These are phyloP conservation scores for Palloptera scutellata DNA, from an alignment of 2,888 invertebrate species.

Conservation along the genomic window DNA sequence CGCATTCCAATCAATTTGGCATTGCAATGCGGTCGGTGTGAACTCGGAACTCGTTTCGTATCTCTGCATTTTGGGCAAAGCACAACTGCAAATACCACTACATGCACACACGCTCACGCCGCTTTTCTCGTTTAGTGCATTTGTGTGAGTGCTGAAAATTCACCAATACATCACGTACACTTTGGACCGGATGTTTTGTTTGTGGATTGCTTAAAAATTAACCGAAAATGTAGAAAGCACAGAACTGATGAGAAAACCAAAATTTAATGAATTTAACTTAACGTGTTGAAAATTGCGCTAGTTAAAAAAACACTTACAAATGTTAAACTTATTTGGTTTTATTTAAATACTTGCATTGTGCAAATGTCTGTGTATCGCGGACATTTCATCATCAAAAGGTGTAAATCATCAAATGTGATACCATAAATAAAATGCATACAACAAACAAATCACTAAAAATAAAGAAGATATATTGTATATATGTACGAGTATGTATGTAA, in stretches of 20 bases:
- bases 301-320: too few relatives aligned
- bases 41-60: too few relatives aligned
- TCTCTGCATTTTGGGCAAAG: too few relatives aligned
- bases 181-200: background rate
- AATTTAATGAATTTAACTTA: too few relatives aligned
- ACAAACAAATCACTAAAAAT: constrained; percentile 40
- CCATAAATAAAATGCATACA: constrained; percentile 54
- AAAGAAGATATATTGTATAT: background rate
- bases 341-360: background rate
- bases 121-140: background rate
- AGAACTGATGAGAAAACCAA: too few relatives aligned
- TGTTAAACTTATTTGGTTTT: background rate
- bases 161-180: background rate
- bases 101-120: too few relatives aligned
- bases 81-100: too few relatives aligned
- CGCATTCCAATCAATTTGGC: too few relatives aligned
- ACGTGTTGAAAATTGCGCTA: too few relatives aligned
- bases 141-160: background rate
- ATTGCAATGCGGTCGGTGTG: too few relatives aligned
- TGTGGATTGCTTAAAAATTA: background rate
- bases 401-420: constrained; percentile 54
- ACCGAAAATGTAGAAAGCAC: too few relatives aligned
- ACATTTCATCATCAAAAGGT: constrained; percentile 44
- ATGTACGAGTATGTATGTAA: too few relatives aligned
- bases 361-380: background rate